phyloP scores from a whole-genome alignment of 2,113 vertebrate species.

The Scytalopus superciliaris region DNA sequence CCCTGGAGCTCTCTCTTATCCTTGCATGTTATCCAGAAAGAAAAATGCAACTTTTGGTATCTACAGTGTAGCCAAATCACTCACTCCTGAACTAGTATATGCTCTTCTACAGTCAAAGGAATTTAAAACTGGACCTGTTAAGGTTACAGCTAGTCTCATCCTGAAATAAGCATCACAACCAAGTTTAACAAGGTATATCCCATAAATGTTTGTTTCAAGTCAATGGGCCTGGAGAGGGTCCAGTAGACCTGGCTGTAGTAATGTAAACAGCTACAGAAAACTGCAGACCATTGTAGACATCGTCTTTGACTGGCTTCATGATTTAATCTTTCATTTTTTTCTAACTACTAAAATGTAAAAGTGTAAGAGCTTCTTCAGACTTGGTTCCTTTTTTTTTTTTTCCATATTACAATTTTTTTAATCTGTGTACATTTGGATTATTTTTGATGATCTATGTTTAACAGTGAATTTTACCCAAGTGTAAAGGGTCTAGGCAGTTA shows the following conservation, averaged over 20 bases:
- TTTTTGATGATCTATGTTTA: not conserved
- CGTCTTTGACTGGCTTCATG: not conserved
- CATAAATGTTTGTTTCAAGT: not conserved
- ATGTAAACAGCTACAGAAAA: not conserved
- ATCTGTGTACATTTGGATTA: not conserved
- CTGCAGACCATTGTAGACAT: not conserved
- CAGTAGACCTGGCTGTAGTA: not conserved
- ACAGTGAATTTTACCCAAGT: not conserved
- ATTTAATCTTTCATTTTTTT: not conserved
- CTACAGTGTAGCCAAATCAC: not conserved
- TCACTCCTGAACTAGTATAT: not conserved
- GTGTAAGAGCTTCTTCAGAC: not conserved
- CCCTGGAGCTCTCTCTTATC: not conserved
- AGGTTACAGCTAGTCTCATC: not conserved
- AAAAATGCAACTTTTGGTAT: not conserved
- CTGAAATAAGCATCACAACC: not conserved
- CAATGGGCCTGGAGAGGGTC: fast-evolving
- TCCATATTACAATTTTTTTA: not conserved
- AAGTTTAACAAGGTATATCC: not conserved
- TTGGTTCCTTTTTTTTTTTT: not conserved
- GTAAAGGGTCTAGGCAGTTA: not conserved
- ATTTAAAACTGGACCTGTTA: not conserved
- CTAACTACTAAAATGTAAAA: not conserved
- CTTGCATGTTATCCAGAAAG: not conserved
- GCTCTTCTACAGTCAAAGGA: not conserved